Evolutionary conservation across 1,140 invertebrate species (phyloP).

Genomic region (Andricus grossulariae): DNA sequence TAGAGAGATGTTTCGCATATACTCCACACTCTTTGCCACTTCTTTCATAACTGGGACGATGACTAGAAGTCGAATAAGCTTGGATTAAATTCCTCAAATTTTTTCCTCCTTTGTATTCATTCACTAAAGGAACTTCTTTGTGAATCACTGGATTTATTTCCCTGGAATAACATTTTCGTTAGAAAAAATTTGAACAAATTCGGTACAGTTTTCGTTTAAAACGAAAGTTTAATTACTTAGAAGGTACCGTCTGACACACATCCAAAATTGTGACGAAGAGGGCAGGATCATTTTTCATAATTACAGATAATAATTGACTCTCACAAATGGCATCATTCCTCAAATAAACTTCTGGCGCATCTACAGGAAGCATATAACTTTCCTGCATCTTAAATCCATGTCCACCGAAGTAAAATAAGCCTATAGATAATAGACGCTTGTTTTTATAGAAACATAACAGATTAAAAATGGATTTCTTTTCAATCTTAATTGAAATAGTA

Average conservation of each 20-base stretch:
- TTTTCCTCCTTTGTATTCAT: slow-evolving; percentile 61
- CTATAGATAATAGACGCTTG: slow-evolving; percentile 47
- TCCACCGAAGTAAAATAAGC: slow-evolving; percentile 70
- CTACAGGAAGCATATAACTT: slow-evolving; percentile 67
- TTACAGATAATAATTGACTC: slow-evolving; percentile 62
- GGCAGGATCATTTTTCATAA: slow-evolving; percentile 62
- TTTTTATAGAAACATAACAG: not conserved
- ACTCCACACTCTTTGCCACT: slow-evolving; percentile 58
- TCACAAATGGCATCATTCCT: slow-evolving; percentile 66
- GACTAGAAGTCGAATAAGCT: slow-evolving; percentile 66
- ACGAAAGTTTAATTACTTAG: slow-evolving; percentile 49
- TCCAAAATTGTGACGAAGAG: slow-evolving; percentile 68
- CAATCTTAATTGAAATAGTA: no score
- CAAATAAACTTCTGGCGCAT: slow-evolving; percentile 62
- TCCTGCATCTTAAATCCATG: slow-evolving; percentile 73
- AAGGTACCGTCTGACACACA: slow-evolving; percentile 67
- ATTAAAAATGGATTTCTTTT: no score
- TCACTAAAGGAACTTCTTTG: slow-evolving; percentile 60
- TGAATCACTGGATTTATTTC: slow-evolving; percentile 64
- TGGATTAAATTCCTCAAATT: slow-evolving; percentile 66
- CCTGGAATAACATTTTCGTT: slow-evolving; percentile 49
- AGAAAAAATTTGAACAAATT: not conserved
- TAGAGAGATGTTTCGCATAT: slow-evolving; percentile 60
- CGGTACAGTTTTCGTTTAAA: not conserved
- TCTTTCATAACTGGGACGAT: slow-evolving; percentile 65